Evolutionary conservation across 2,113 vertebrate species (phyloP), one percentile per base, ranked within the genome.

Genomic region (Embiotoca jacksoni): DNA sequence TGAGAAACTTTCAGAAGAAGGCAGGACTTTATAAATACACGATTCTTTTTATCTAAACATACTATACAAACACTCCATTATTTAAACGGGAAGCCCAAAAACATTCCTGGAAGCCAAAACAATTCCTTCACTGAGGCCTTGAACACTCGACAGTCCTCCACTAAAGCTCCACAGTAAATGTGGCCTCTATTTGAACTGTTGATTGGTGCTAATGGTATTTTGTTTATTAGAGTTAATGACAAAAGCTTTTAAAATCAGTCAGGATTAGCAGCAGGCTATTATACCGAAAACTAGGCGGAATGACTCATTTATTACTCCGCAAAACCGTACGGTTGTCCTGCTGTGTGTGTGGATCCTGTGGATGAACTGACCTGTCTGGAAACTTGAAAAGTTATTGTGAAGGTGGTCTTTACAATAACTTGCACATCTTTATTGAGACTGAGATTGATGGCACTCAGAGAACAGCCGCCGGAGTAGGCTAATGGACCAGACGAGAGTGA

Each of bases 241-340:
- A 87, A 88, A 87, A 80, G 72, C 75, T 61, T 71, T 82, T 72
- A 75, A 83, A 88, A 85, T 84, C 74, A 66, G 83, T 71, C 13
- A 0, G 35, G 78, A 90, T 90, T 86, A 89, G 7, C 47, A 60
- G 65, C n/a, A 8, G 61, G 31, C 53, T 47, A 60, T 71, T 89
- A 65, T 31, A 65, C 47, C 78, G 63, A 75, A 78, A 82, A 87
- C 16, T 39, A 35, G 32, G 23, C 0, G 0, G 16, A 75, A 69
- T 68, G 3, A 62, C 44, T 82, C 0, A 58, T 78, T 81, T 63
- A 75, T 54, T 66, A 86, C 46, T 53, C 66, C 57, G 46, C 5
- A 3, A 46, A 35, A 72, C 50, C 73, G 86, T 81, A 86, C 85
- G 82, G 78, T 36, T 7, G 0, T 58, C 56, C 56, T 31, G 55